Evolutionary conservation across 1,140 invertebrate species (phyloP), one percentile per base, ranked within the genome.

Genomic region (Metopolophium dirhodum): DNA sequence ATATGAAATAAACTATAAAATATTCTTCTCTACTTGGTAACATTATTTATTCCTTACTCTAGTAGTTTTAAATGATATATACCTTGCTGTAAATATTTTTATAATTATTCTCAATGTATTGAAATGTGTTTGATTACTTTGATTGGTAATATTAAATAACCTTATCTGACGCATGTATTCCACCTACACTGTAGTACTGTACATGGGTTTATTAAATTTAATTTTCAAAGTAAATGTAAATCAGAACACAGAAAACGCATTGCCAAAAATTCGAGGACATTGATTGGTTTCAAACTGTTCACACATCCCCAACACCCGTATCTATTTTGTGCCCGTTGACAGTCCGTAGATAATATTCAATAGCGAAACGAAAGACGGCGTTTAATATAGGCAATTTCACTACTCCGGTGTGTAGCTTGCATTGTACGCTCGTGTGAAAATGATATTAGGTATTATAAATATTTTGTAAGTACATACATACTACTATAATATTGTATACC

Each of bases 1-100:
- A 37, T 90, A 90, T 41, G 37, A 90, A 90, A 90, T 68, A 68
- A 68, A 90, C 30, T 61, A 61, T 68, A 90, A 26, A 61, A 20
- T 45, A 68, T 89, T 57, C 35, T 54, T 37, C 57, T 41, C 37
- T 61, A 18, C 54, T 57, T 37, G 86, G 35, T 89, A 41, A 89
- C 1, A 37, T 89, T 89, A 7, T 57, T 89, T 20, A 87, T 87
- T 87, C 86, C 86, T 87, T 49, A 4, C 9, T 35, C 18, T 45
- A 85, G 22, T 85, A 30, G 2, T 87, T 86, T 86, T 45, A 30
- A 85, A n/a, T 14, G 30, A 68, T 0, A n/a, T 68, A 11, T 68
- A 51, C 14, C 18, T 18, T 18, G 61, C 14, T 18, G 61, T 18
- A 77, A 77, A 77, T 35, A n/a, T 77, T 30, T 77, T 77, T 14